Conservation (phyloP, 2,797 vertebrate genomes). For the Choloepus didactylus region DNA sequence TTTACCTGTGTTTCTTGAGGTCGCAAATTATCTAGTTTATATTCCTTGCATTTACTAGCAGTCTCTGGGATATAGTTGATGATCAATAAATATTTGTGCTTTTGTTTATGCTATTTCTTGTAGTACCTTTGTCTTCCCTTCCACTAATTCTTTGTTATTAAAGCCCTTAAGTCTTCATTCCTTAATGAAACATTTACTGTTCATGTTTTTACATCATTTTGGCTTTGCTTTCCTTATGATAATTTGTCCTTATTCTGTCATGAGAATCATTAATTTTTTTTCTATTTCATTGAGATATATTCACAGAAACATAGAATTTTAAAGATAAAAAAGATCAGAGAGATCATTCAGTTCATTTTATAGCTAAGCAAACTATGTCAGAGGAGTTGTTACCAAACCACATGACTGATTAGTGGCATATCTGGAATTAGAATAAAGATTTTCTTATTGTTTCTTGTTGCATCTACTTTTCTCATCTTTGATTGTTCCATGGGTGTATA, state of each 20-base stretch:
- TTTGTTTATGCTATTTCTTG: constrained; percentile 7
- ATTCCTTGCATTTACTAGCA: not conserved
- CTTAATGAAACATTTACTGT: not conserved
- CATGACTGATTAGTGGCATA: not conserved
- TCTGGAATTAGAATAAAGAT: not conserved
- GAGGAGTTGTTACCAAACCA: not conserved
- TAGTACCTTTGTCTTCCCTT: constrained; percentile 38
- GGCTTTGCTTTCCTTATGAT: not conserved
- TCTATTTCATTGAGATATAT: too few relatives aligned
- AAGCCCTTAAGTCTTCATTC: constrained; percentile 12
- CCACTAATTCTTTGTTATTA: constrained; percentile 40
- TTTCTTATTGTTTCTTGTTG: not conserved
- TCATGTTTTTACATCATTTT: constrained; percentile 20
- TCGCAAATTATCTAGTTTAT: not conserved
- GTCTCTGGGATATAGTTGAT: not conserved
- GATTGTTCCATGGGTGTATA: not conserved
- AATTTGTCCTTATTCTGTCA: not conserved
- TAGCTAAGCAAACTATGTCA: not conserved
- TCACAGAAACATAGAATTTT: too few relatives aligned
- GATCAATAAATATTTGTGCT: not conserved
- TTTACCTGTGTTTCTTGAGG: not conserved
- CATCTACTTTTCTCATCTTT: constrained; percentile 19
- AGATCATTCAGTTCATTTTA: not conserved
- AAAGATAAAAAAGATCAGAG: not conserved
- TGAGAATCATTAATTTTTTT: not conserved